Conservation (phyloP, 1,140 invertebrate species). For the Thalassaphorura encarpata region DNA sequence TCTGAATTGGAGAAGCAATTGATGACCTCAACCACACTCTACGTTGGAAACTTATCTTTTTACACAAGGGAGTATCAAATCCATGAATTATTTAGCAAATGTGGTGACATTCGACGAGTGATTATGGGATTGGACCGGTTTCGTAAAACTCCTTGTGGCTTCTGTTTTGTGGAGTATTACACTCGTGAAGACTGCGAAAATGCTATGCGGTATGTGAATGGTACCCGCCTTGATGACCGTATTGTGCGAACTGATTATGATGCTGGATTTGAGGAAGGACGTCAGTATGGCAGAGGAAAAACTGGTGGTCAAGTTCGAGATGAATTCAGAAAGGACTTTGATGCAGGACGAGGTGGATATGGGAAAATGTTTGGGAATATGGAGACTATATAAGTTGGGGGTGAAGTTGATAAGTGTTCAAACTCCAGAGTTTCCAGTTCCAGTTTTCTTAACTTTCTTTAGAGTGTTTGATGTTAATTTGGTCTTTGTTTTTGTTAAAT, state of each 20-base stretch:
- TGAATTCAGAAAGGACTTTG: constrained; percentile 96
- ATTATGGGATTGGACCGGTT: constrained; percentile 98
- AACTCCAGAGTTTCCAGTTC: too few relatives aligned
- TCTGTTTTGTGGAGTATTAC: constrained; percentile 98
- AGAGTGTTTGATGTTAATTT: too few relatives aligned
- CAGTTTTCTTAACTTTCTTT: too few relatives aligned
- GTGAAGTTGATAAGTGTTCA: too few relatives aligned
- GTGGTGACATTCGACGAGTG: constrained; percentile 90
- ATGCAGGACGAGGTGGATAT: constrained; percentile 91
- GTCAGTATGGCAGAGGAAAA: constrained; percentile 97
- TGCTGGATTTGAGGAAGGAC: constrained; percentile 94
- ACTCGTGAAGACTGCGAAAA: constrained; percentile 75
- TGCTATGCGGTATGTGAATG: constrained; percentile 94
- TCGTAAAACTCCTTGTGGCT: constrained; percentile 98
- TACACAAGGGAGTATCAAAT: constrained; percentile 99
- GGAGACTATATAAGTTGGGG: too few relatives aligned
- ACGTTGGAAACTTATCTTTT: constrained; percentile 97
- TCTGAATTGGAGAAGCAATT: constrained; percentile 81
- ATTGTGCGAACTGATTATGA: constrained; percentile 97
- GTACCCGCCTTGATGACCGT: constrained; percentile 91
- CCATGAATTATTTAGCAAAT: constrained; percentile 90
- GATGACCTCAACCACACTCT: constrained; percentile 67
- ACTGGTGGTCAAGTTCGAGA: constrained; percentile 97
- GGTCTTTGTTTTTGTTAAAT: too few relatives aligned
- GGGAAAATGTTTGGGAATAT: constrained; percentile 66